phyloP scores from a whole-genome alignment of 2,113 vertebrate species.

The Arenaria interpres region DNA sequence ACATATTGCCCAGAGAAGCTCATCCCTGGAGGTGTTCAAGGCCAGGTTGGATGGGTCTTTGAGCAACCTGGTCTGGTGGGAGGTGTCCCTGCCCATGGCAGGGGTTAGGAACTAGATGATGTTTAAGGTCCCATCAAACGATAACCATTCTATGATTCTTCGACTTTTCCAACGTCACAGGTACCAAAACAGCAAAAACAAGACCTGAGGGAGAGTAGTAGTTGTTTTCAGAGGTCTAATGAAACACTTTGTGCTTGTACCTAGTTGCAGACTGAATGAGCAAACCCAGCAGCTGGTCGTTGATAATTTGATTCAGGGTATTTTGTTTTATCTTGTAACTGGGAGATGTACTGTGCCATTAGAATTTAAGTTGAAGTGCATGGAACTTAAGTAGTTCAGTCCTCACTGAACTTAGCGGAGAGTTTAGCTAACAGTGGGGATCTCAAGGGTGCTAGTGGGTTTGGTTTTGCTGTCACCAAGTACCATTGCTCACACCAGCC shows the following conservation, averaged over 20 bases:
- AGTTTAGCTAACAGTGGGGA: not conserved
- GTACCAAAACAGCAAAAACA: not conserved
- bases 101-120: no score
- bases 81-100: no score
- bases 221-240: not conserved
- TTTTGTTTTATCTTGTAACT: not conserved
- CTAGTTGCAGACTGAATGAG: not conserved
- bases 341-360: not conserved
- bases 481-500: not conserved
- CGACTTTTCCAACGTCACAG: not conserved
- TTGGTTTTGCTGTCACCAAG: not conserved
- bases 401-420: not conserved
- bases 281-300: not conserved
- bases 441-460: not conserved
- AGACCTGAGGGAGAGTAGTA: not conserved
- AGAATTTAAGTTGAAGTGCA: not conserved
- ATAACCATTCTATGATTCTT: no score
- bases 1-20: no score
- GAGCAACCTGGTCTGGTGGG: no score
- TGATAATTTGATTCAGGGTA: not conserved
- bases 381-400: not conserved
- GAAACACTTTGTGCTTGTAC: not conserved
- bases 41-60: no score
- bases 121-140: no score
- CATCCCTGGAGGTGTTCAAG: no score